Percentiles rank a stretch among this genome's conserved stretches.
Conservation (phyloP, 1,140 invertebrate species). For the Lutraria rhynchaena region DNA sequence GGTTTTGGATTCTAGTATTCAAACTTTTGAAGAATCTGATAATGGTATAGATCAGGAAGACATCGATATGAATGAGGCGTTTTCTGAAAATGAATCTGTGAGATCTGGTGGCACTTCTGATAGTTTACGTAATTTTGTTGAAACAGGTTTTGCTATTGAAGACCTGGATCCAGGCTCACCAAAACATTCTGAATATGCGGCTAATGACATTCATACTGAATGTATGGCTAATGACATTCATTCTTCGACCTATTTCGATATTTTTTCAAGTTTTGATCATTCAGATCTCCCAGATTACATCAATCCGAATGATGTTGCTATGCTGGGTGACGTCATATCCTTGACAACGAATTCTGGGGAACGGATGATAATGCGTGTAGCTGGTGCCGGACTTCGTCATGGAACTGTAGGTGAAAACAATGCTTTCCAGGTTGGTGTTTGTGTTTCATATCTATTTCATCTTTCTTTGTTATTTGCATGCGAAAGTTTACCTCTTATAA, state of each 20-base stretch:
- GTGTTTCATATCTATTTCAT: too few relatives aligned
- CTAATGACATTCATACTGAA: too few relatives aligned
- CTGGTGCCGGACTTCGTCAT: slow-evolving; percentile 41
- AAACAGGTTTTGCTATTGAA: too few relatives aligned
- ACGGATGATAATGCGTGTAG: slow-evolving; percentile 32
- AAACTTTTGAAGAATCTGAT: slow-evolving; percentile 1
- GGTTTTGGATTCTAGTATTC: neutral
- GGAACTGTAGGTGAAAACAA: slow-evolving; percentile 31
- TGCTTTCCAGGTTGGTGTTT: slow-evolving; percentile 44
- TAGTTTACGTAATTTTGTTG: too few relatives aligned
- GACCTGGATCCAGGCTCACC: too few relatives aligned
- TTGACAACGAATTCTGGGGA: neutral
- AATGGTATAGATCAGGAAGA: neutral
- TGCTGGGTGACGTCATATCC: slow-evolving; percentile 39
- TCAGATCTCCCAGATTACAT: slow-evolving; percentile 2
- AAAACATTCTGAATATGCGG: too few relatives aligned
- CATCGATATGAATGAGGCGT: neutral
- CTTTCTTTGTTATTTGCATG: too few relatives aligned
- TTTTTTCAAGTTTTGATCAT: slow-evolving; percentile 41
- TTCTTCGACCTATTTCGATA: slow-evolving; percentile 21
- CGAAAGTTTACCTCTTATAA: too few relatives aligned
- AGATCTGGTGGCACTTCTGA: too few relatives aligned
- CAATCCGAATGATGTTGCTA: slow-evolving; percentile 10
- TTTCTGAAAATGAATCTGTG: neutral
- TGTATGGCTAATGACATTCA: too few relatives aligned